Percentiles rank a stretch among this genome's conserved stretches.
These are phyloP conservation scores for Frankliniella fusca DNA, from an alignment of 2,888 invertebrate genomes.

Conservation along the genomic window DNA sequence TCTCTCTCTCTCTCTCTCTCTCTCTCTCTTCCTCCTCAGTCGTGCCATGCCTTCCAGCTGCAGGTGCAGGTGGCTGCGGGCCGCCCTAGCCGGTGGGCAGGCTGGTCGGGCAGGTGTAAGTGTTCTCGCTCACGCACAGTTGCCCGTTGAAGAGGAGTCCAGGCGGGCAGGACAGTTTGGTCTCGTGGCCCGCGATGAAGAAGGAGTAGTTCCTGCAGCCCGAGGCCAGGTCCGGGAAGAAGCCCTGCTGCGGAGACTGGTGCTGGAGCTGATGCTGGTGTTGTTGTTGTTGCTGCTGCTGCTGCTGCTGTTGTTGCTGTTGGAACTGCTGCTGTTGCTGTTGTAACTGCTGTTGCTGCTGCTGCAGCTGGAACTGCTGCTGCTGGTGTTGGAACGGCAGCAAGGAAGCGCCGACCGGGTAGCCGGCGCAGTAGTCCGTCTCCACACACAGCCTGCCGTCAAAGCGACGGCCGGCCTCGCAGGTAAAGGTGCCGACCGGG, in stretches of 20 bases:
- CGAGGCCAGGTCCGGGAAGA: constrained; percentile 53
- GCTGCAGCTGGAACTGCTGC: no score
- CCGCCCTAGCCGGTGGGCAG: constrained; percentile 46
- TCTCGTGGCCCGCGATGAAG: constrained; percentile 54
- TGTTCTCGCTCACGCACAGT: constrained; percentile 51
- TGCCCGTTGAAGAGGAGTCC: constrained; percentile 57
- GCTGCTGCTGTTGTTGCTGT: no score
- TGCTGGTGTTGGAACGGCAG: no score
- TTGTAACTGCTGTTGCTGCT: no score
- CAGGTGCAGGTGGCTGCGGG: neutral
- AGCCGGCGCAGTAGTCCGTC: neutral
- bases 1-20: no score
- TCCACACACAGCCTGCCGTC: neutral
- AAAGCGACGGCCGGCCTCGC: constrained; percentile 14
- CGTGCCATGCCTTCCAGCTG: neutral
- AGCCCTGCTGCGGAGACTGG: constrained; percentile 48
- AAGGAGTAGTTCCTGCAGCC: constrained; percentile 56
- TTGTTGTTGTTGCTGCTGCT: no score
- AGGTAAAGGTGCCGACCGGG: neutral
- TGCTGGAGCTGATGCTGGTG: neutral
- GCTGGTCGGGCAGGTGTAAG: constrained; percentile 53
- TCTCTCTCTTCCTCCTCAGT: no score
- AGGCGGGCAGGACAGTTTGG: constrained; percentile 51
- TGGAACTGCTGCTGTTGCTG: no score
- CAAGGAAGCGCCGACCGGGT: neutral